Conservation (phyloP, 2,797 vertebrate genomes). For the Amphiprion clarkii region DNA sequence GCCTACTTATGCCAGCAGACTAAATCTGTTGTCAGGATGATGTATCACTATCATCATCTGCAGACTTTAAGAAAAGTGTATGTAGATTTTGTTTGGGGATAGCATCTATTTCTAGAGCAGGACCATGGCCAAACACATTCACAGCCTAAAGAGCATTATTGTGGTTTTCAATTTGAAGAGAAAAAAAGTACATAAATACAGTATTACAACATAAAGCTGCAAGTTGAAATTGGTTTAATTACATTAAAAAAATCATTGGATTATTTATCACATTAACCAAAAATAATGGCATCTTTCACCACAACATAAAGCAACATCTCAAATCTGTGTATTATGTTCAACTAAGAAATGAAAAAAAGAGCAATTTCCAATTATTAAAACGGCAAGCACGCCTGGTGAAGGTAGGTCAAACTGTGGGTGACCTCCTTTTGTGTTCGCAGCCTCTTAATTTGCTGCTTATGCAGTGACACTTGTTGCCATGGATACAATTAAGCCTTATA, state of each 20-base stretch:
- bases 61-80: conserved; percentile 37
- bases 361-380: not conserved
- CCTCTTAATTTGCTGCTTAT: conserved; percentile 11
- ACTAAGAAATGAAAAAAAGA: not conserved
- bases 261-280: not conserved
- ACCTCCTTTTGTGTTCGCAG: conserved; percentile 14
- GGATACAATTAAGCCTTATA: conserved; percentile 17
- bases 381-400: not conserved
- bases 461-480: conserved; percentile 15
- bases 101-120: conserved; percentile 33
- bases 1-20: conserved; percentile 43
- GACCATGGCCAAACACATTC: conserved; percentile 26
- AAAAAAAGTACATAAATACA: not conserved
- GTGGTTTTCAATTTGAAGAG: not conserved
- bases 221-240: conserved; percentile 1
- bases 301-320: not conserved
- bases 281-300: not conserved
- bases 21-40: conserved; percentile 47
- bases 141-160: conserved; percentile 11
- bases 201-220: not conserved
- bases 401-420: not conserved
- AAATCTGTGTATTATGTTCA: not conserved
- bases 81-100: conserved; percentile 46
- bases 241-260: not conserved
- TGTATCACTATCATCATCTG: conserved; percentile 56